Percentiles rank a stretch among this genome's conserved stretches.
Conservation (phyloP, 2,797 vertebrate species). For the Oreonectes daqikongensis region DNA sequence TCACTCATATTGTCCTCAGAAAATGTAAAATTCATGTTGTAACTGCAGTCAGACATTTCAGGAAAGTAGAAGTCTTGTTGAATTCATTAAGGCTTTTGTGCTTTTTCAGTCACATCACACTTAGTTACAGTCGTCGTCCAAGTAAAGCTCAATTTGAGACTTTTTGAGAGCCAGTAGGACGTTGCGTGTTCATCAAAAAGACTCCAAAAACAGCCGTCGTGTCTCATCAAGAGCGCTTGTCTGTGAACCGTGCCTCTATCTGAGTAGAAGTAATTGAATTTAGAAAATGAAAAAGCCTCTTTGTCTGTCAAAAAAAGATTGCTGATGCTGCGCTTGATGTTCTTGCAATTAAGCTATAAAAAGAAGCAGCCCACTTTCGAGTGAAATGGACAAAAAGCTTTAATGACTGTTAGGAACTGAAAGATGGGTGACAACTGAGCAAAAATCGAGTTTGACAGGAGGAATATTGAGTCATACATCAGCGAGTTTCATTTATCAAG, state of each 20-base stretch:
- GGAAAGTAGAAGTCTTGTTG: not conserved
- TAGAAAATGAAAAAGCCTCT: conserved; percentile 56
- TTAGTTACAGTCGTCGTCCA: conserved; percentile 18
- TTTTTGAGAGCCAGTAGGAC: conserved; percentile 16
- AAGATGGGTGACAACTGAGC: conserved; percentile 13
- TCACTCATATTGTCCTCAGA: too few relatives aligned
- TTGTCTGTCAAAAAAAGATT: conserved; percentile 51
- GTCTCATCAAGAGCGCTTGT: conserved; percentile 44
- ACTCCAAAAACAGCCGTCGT: conserved; percentile 31
- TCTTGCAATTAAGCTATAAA: conserved; percentile 59
- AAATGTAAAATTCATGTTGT: too few relatives aligned
- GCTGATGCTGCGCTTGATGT: conserved; percentile 50
- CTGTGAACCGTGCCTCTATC: conserved; percentile 48
- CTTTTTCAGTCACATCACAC: not conserved
- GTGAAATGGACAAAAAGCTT: conserved; percentile 34
- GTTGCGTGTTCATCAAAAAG: conserved; percentile 42
- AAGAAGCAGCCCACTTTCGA: conserved; percentile 49
- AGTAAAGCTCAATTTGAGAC: conserved; percentile 9
- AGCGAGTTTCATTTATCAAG: conserved; percentile 9
- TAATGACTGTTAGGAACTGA: conserved; percentile 43
- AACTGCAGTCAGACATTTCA: too few relatives aligned
- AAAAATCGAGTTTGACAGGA: conserved; percentile 24
- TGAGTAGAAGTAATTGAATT: conserved; percentile 60
- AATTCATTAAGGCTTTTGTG: not conserved
- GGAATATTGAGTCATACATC: conserved; percentile 26